Evolutionary conservation across 2,113 vertebrate species (phyloP).

Genomic region (Cyprinodon variegatus): DNA sequence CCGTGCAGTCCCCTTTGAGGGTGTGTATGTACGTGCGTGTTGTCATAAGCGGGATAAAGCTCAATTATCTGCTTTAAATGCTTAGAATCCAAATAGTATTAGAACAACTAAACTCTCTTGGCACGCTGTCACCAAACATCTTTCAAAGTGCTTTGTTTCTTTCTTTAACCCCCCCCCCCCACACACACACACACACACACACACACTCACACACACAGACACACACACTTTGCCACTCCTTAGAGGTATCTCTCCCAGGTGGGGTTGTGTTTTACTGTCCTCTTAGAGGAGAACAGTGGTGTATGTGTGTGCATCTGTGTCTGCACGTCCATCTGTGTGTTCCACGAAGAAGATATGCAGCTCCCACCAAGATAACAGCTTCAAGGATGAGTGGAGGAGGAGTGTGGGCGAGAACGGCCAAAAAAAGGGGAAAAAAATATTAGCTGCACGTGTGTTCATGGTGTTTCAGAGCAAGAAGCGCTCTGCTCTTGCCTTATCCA

Average conservation of each 20-base stretch:
- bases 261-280: conserved; percentile 54
- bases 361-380: conserved; percentile 67
- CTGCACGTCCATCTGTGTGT: conserved; percentile 64
- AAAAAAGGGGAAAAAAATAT: conserved; percentile 66
- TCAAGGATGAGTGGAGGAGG: conserved; percentile 68
- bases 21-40: conserved; percentile 5
- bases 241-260: conserved; percentile 49
- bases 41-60: conserved; percentile 18
- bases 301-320: conserved; percentile 22
- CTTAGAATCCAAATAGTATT: conserved; percentile 16
- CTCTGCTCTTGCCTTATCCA: conserved; percentile 39
- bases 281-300: conserved; percentile 37
- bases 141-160: conserved; percentile 40
- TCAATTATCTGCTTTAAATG: conserved; percentile 23
- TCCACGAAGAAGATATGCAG: conserved; percentile 53
- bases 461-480: conserved; percentile 44
- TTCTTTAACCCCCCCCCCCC: conserved; percentile 2
- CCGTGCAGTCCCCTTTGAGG: conserved; percentile 11
- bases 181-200: too few relatives aligned
- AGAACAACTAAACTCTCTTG: conserved; percentile 8
- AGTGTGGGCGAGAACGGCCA: conserved; percentile 56
- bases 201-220: too few relatives aligned
- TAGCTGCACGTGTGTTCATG: conserved; percentile 46
- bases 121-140: conserved; percentile 11
- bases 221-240: neutral